These are phyloP conservation scores for Tautogolabrus adspersus DNA, from an alignment of 2,113 vertebrate species.

Conservation along the genomic window DNA sequence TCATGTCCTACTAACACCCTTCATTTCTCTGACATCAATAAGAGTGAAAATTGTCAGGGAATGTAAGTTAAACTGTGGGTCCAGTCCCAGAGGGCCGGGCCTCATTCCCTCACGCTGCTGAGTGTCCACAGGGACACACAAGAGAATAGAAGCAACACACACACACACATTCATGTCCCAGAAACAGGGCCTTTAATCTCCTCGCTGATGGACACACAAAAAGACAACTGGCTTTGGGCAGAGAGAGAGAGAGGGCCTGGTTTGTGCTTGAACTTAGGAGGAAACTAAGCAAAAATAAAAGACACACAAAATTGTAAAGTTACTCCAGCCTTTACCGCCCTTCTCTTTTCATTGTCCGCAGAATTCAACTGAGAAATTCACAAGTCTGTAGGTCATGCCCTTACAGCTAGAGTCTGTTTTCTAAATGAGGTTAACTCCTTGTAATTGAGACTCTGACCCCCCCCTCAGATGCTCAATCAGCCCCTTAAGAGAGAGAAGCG, in stretches of 20 bases:
- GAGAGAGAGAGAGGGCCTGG: background rate
- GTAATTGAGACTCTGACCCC: constrained; percentile 58
- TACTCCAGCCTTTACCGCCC: constrained; percentile 14
- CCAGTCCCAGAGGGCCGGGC: constrained; percentile 40
- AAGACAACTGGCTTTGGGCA: constrained; percentile 14
- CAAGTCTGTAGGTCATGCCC: constrained; percentile 27
- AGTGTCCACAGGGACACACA: constrained; percentile 33
- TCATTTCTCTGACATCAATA: constrained; percentile 37
- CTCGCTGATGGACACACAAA: constrained; percentile 35
- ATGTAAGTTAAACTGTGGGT: constrained; percentile 38
- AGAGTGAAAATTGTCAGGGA: constrained; percentile 36
- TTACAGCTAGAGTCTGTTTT: constrained; percentile 50
- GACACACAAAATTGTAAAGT: background rate
- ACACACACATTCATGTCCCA: constrained; percentile 22
- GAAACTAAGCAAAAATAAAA: background rate
- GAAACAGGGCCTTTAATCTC: constrained; percentile 57
- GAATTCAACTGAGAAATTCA: constrained; percentile 10
- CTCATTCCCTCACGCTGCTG: constrained; percentile 25
- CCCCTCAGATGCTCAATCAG: constrained; percentile 21
- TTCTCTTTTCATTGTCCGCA: constrained; percentile 1
- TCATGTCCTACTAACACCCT: constrained; percentile 48
- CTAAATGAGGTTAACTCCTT: constrained; percentile 58
- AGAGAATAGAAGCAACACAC: constrained; percentile 30
- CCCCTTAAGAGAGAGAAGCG: constrained; percentile 21
- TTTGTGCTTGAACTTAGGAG: too few species aligned